Base-by-base conservation (phyloP, 2,888 invertebrate genomes). In the Achlya flavicornis region DNA sequence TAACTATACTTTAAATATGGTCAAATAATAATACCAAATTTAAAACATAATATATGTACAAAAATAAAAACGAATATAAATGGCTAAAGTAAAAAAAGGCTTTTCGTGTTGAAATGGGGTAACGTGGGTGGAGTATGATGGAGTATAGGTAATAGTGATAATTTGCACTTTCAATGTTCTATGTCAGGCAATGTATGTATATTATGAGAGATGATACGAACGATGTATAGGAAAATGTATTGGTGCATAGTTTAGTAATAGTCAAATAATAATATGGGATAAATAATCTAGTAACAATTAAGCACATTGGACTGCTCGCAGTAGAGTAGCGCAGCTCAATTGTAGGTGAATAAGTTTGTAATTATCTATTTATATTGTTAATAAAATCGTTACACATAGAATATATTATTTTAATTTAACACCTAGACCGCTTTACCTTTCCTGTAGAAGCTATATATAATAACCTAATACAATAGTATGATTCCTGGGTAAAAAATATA, bases 351-450 rank as follows among this genome's bases (percentile, higher is more conserved):
- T 92, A 92, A 91, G 91, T 93, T 93, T 93, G 90, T 92, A 92
- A 92, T 90, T 92, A 91, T 80, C 87, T 91, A 91, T 93, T 93
- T 92, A 92, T 93, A 93, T 93, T 93, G 93, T 93, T 93, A 93
- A 92, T 93, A 93, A 93, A 93, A 93, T 86, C 88, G 93, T 93
- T 93, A 92, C 91, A 90, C 85, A 91, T 92, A 92, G 88, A 84
- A 75, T 78, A 69, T 61, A 38, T 63, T 74, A 74, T 83, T 78
- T 79, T 73, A 73, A 76, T 76, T 61, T 33, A 19, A 58, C 32
- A 35, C 61, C 33, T 57, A 38, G 26, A n/a, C 11, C 33, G 16
- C 53, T 41, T 16, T n/a, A 5, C 10, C 10, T 14, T n/a, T n/a
- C 11, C 14, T 46, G 4, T 46, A 14, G 14, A 14, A 46, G n/a